Conservation (phyloP, 2,113 vertebrate species). For the Osmerus eperlanus region DNA sequence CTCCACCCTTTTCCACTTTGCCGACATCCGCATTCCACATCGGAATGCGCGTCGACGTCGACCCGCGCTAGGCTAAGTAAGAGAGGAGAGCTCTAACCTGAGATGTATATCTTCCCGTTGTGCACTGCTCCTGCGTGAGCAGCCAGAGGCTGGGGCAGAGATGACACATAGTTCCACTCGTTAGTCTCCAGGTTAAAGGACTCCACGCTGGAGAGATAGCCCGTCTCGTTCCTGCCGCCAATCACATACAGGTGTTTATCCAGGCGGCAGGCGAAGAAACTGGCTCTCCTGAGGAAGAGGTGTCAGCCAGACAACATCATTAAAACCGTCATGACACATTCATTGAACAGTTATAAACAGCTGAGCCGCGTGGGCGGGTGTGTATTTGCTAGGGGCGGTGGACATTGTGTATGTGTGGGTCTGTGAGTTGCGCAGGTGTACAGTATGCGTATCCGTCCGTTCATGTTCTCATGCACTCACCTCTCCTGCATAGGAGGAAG, state of each 20-base stretch:
- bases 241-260: constrained; percentile 97
- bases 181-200: constrained; percentile 97
- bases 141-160: constrained; percentile 90
- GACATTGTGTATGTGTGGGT: background rate
- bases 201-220: constrained; percentile 97
- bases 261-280: constrained; percentile 95
- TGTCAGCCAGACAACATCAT: constrained; percentile 51
- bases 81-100: constrained; percentile 75
- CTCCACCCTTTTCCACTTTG: no score
- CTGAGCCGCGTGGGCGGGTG: background rate
- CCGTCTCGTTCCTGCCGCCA: constrained; percentile 92
- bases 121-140: constrained; percentile 95
- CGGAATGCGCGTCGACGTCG: background rate
- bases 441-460: background rate
- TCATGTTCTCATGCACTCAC: constrained; percentile 58
- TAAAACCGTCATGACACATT: constrained; percentile 38
- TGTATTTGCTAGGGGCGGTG: background rate
- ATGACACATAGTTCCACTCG: constrained; percentile 96
- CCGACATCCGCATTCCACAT: no score
- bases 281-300: constrained; percentile 86
- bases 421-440: background rate
- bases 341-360: constrained; percentile 3
- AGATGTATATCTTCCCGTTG: constrained; percentile 98
- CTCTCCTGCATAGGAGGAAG: constrained; percentile 99
- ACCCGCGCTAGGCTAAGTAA: background rate